Conservation (phyloP, 2,888 invertebrate species). For the Chrysotoxum bicinctum region DNA sequence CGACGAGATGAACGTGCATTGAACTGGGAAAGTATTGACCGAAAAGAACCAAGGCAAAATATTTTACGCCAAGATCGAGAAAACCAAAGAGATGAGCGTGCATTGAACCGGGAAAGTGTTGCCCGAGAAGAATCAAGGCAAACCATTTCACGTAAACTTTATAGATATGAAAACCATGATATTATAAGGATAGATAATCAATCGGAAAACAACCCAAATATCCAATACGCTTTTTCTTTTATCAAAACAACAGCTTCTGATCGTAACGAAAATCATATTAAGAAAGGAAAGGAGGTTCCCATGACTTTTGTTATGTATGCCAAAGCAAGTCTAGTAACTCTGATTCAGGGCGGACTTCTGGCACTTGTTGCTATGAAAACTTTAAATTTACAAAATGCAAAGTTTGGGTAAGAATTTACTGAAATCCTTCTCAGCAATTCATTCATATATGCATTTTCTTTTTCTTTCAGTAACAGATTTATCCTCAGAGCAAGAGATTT, state of each 20-base stretch:
- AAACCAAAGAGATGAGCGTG: neutral
- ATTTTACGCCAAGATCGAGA: neutral
- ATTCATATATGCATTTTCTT: neutral
- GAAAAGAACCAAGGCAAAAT: neutral
- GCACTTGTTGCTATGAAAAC: slow-evolving; percentile 71
- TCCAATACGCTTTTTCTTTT: neutral
- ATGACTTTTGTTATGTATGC: slow-evolving; percentile 2
- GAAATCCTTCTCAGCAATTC: neutral
- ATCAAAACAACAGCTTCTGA: neutral
- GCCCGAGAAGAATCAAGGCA: neutral
- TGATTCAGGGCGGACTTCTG: slow-evolving; percentile 72
- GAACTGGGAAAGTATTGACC: neutral
- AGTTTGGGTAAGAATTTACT: slow-evolving; percentile 67
- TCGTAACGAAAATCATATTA: neutral
- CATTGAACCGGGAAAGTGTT: neutral
- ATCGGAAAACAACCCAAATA: neutral
- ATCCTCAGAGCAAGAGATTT: slow-evolving; percentile 1
- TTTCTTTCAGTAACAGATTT: slow-evolving; percentile 20
- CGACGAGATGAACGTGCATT: neutral
- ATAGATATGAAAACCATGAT: no score
- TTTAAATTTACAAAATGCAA: slow-evolving; percentile 56
- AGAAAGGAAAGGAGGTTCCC: neutral
- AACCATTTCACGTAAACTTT: neutral
- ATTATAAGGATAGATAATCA: no score
- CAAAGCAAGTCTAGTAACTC: slow-evolving; percentile 57